Base-by-base conservation (phyloP, 2,888 invertebrate genomes). In the Cephalotes varians region DNA sequence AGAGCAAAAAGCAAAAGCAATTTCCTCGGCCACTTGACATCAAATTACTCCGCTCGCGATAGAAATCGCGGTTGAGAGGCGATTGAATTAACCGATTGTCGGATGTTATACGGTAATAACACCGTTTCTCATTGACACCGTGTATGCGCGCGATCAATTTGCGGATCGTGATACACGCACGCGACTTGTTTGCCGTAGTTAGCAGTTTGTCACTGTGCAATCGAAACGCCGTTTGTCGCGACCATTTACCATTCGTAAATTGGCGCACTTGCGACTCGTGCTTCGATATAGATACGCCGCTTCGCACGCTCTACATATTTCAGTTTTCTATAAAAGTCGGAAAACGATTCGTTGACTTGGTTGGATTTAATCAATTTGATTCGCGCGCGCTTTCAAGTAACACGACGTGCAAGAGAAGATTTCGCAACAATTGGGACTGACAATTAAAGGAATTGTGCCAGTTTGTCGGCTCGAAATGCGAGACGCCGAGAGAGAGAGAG, bases 381-480 rank as follows among this genome's bases (percentile, higher is more conserved):
- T 44, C 18, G 21, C 21, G 28, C 10, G 4, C 25, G 21, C 47
- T 31, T 25, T 51, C 31, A n/a, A 21, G 67, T 10, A 28, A 12
- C 28, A 2, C 65, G 34, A 47, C 10, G 28, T 4, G 6, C 3
- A 5, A n/a, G 34, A 37, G 15, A 56, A 54, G n/a, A 31, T 44
- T 65, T 81, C 44, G 37, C 37, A 56, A 60, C 76, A 77, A 64
- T 69, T 81, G 80, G 47, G 56, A 67, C 60, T 80, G 77, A 83
- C 83, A 85, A 85, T 87, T 87, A 83, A 37, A 64, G 58, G 31
- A 67, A 82, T 77, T 56, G 58, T 62, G 86, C 56, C 71, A 58
- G 58, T 65, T 60, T 65, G 82, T 51, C 51, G 25, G 9, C 37
- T 44, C 47, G 31, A 74, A 51, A 37, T 65, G 34, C 49, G 64